phyloP scores from a whole-genome alignment of 2,888 invertebrate genomes.

The Pediacus dermestoides region DNA sequence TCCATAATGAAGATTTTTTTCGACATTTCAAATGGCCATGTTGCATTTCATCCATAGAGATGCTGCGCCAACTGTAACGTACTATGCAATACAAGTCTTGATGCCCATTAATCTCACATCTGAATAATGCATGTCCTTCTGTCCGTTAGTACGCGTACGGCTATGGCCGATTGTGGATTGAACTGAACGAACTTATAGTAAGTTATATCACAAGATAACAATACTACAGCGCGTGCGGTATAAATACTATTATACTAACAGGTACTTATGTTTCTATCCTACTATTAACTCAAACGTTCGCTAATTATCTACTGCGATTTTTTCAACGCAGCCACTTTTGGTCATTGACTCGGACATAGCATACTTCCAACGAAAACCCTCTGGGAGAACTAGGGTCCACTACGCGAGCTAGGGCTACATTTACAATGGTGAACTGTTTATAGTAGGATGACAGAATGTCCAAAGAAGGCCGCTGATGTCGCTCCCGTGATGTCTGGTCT shows the following conservation, averaged over 20 bases:
- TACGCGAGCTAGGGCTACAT: too few relatives aligned
- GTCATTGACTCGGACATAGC: too few relatives aligned
- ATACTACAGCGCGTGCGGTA: slow-evolving; percentile 35
- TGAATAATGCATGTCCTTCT: slow-evolving; percentile 43
- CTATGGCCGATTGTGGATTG: slow-evolving; percentile 36
- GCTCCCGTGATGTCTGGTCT: slow-evolving; percentile 25
- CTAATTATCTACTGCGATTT: too few relatives aligned
- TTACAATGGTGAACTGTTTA: too few relatives aligned
- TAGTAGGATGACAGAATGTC: slow-evolving; percentile 26
- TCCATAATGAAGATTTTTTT: too few relatives aligned
- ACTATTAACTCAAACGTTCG: slow-evolving; percentile 19
- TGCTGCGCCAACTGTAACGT: too few relatives aligned
- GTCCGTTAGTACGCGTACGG: too few relatives aligned
- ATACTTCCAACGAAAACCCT: too few relatives aligned
- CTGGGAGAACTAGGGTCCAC: too few relatives aligned
- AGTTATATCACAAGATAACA: slow-evolving; percentile 37
- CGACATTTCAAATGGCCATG: too few relatives aligned
- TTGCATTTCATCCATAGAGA: too few relatives aligned
- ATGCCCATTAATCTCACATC: slow-evolving; percentile 37
- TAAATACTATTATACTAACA: slow-evolving; percentile 35
- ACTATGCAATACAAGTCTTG: slow-evolving; percentile 37
- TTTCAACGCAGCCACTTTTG: too few relatives aligned
- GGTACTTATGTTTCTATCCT: slow-evolving; percentile 19
- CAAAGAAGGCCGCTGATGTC: slow-evolving; percentile 35
- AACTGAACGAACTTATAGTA: slow-evolving; percentile 33